Evolutionary conservation across 2,113 vertebrate species (phyloP), one percentile per base, ranked within the genome.

Genomic region (Trogon melanurus): DNA sequence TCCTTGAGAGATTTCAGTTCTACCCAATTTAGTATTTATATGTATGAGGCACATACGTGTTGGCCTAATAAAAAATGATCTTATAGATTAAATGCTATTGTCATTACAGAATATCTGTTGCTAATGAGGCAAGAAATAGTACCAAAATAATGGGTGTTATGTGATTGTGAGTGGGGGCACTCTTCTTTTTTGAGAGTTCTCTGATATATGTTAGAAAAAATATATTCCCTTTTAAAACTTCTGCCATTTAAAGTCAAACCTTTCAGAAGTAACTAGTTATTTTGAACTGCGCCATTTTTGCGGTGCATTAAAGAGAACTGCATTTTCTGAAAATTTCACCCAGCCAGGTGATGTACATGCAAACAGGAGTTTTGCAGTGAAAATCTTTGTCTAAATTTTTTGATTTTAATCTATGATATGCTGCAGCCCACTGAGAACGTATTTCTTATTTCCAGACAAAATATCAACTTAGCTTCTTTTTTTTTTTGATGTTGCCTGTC

Each of bases 401-500:
- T 41, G 10, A 13, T 12, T 57, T 90, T 84, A 64, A 70, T 21
- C 19, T 50, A 9, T 29, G 44, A 27, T 44, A 17, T 38, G 16
- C 71, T 65, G 29, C n/a, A 95, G 56, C 38, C 36, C 56, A 76
- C 44, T 76, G 12, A 45, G 20, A 81, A 75, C 48, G 16, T 69
- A 79, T 26, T 90, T 60, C 54, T 76, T 38, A 25, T 29, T 78
- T 93, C 27, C 30, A 51, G 70, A 36, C 18, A 79, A 86, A 79
- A 6, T 32, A 45, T 5, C 15, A 36, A 16, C 8, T 98, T 97
- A 98, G 65, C 92, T 97, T 89, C 97, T 97, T 94, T 98, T 98
- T 51, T 36, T 89, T 95, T 95, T 98, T 97, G 58, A 81, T 75
- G 38, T 87, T 84, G 82, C 74, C 62, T 34, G 66, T 85, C 88